A percentile compares a stretch with the other conserved stretches of the same genome.
Evolutionary conservation across 2,888 invertebrate genomes (phyloP).

Genomic region (Mantis religiosa): DNA sequence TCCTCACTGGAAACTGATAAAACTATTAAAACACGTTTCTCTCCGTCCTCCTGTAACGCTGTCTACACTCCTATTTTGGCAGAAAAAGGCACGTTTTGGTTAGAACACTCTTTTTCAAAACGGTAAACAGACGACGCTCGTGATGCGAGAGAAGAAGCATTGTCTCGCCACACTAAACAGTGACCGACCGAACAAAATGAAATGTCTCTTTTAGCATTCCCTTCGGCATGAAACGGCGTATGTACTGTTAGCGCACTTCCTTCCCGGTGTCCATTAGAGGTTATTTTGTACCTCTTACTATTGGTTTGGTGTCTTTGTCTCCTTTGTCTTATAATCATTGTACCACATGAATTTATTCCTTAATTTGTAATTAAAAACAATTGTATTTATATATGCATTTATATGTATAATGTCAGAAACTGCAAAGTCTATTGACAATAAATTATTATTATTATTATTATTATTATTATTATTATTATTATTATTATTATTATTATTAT

Average conservation of each 20-base stretch:
- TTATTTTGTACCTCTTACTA: too few species aligned
- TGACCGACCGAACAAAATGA: conserved; percentile 19
- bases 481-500: too few species aligned
- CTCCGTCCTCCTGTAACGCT: not conserved
- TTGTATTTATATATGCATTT: too few species aligned
- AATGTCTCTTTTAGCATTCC: conserved; percentile 18
- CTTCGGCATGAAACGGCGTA: not conserved
- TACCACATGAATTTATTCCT: too few species aligned
- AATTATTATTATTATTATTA: too few species aligned
- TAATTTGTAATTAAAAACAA: too few species aligned
- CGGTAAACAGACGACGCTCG: conserved; percentile 22
- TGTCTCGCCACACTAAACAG: conserved; percentile 1
- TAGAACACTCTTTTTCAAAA: conserved; percentile 10
- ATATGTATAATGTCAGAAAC: too few species aligned
- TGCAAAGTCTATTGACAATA: too few species aligned
- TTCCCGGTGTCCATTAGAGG: not conserved
- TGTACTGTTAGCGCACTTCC: not conserved
- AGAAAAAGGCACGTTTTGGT: not conserved
- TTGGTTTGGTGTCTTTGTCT: not conserved
- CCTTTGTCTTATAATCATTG: too few species aligned
- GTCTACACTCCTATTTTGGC: not conserved
- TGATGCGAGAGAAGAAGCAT: not conserved
- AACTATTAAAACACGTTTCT: not conserved
- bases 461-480: too few species aligned
- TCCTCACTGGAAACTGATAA: not conserved